phyloP scores from a whole-genome alignment of 2,113 vertebrate genomes.

The Nibea albiflora region DNA sequence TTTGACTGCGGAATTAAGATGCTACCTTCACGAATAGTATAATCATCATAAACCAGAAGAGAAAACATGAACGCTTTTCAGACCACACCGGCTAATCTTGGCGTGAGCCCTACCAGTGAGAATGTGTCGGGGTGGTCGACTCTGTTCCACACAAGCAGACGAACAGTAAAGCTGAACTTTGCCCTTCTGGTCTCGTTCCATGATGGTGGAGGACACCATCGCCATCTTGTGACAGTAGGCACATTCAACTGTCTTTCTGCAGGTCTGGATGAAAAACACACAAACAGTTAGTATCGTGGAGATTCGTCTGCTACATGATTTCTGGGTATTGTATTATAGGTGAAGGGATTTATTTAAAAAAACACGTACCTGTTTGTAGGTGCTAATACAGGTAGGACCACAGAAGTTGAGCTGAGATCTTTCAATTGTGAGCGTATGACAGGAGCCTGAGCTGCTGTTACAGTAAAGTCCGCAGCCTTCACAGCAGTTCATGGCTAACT shows the following conservation, averaged over 20 bases:
- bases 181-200: slow-evolving; percentile 75
- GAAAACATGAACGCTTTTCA: background rate
- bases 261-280: slow-evolving; percentile 51
- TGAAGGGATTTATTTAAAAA: no score
- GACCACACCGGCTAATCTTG: background rate
- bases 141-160: slow-evolving; percentile 63
- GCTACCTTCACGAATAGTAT: no score
- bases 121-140: slow-evolving; percentile 64
- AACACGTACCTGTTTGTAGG: slow-evolving; percentile 90
- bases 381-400: slow-evolving; percentile 88
- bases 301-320: background rate
- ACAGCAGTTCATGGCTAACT: slow-evolving; percentile 97
- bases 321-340: no score
- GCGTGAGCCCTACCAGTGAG: slow-evolving; percentile 62
- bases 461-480: slow-evolving; percentile 96
- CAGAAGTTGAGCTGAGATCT: slow-evolving; percentile 94
- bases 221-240: slow-evolving; percentile 64
- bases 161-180: slow-evolving; percentile 81
- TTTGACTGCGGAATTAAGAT: background rate
- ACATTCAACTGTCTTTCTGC: slow-evolving; percentile 71
- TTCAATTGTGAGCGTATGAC: slow-evolving; percentile 90
- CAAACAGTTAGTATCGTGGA: background rate
- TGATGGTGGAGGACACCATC: slow-evolving; percentile 64
- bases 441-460: slow-evolving; percentile 90
- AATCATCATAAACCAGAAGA: background rate